These are phyloP conservation scores for Barnardius zonarius DNA, from an alignment of 2,113 vertebrate genomes.

Conservation along the genomic window DNA sequence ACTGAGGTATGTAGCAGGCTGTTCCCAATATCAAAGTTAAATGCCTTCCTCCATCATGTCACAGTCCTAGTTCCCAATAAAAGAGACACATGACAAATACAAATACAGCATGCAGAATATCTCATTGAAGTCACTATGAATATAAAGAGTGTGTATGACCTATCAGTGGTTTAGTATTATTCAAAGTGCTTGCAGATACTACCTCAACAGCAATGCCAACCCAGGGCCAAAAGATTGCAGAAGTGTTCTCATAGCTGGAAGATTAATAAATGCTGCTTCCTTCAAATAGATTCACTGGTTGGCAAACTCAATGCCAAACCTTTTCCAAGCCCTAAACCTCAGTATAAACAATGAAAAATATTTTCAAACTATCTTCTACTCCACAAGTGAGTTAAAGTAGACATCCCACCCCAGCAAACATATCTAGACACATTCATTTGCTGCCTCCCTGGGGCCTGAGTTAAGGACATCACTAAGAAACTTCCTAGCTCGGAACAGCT, in stretches of 20 bases:
- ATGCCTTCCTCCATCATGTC: neutral
- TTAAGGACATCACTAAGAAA: neutral
- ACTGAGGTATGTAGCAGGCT: neutral
- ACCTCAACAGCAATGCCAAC: neutral
- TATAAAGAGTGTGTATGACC: neutral
- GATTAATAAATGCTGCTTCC: neutral
- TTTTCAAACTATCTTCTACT: neutral
- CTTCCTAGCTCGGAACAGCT: neutral
- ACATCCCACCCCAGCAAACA: neutral
- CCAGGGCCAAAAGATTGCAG: neutral
- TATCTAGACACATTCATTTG: neutral
- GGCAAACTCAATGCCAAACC: neutral
- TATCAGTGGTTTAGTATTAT: neutral
- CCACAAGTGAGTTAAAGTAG: neutral
- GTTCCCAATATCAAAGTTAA: neutral
- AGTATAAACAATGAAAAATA: neutral
- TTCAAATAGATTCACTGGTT: neutral
- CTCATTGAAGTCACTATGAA: neutral
- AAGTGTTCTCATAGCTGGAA: neutral
- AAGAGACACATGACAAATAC: neutral
- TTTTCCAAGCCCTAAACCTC: neutral
- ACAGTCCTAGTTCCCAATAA: neutral
- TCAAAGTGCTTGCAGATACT: neutral
- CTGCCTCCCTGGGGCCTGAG: neutral
- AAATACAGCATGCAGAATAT: neutral